Conservation (phyloP, 2,797 vertebrate species). For the Malacoctenus gilli region DNA sequence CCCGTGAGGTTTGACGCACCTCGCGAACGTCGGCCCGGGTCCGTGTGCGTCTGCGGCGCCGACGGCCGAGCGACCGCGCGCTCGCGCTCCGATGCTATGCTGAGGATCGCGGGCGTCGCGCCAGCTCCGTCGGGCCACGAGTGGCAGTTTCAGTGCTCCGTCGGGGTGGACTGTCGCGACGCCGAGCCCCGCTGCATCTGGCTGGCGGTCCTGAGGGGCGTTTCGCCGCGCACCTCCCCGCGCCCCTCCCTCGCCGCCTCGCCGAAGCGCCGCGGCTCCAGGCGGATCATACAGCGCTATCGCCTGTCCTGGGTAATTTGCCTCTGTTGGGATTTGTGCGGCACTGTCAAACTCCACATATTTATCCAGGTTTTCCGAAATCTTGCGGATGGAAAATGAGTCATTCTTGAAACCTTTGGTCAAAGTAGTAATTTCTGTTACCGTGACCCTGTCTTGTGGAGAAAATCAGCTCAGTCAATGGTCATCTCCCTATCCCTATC, state of each 20-base stretch:
- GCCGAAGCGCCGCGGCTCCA: constrained; percentile 44
- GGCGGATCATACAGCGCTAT: constrained; percentile 58
- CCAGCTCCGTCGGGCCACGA: constrained; percentile 76
- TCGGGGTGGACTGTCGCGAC: constrained; percentile 92
- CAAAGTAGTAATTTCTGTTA: too few species aligned
- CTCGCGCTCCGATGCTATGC: constrained; percentile 51
- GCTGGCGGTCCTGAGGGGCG: constrained; percentile 83
- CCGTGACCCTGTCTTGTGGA: too few species aligned
- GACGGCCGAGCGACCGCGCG: constrained; percentile 10
- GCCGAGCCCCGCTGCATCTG: constrained; percentile 92
- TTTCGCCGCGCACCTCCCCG: constrained; percentile 45
- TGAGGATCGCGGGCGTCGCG: constrained; percentile 47
- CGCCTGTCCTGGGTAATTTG: constrained; percentile 69
- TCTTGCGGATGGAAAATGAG: too few species aligned
- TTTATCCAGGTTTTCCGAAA: too few species aligned
- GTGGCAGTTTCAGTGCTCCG: constrained; percentile 87
- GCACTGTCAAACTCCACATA: too few species aligned
- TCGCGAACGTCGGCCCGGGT: too few species aligned
- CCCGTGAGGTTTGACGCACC: too few species aligned
- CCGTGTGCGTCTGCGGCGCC: background rate
- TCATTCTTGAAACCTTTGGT: too few species aligned
- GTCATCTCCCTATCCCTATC: too few species aligned
- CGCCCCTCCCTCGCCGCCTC: constrained; percentile 39
- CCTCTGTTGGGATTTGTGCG: too few species aligned
- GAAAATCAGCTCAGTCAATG: too few species aligned